Conservation (phyloP, 2,113 vertebrate species). For the Jaculus jaculus region DNA sequence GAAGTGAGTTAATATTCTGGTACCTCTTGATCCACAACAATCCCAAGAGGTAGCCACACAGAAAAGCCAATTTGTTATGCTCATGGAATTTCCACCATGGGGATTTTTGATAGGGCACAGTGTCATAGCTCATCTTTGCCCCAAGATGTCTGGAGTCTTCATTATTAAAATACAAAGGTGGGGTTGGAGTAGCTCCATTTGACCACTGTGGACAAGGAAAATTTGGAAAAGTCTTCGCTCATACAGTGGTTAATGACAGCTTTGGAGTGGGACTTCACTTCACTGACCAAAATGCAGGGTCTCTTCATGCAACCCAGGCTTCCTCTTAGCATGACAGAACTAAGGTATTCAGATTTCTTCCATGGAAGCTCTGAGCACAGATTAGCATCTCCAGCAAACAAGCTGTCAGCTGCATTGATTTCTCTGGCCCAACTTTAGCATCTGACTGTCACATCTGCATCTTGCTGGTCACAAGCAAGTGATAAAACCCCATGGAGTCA, state of each 20-base stretch:
- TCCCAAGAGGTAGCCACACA: not conserved
- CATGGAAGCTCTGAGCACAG: not conserved
- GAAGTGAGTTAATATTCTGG: not conserved
- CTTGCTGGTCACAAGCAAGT: not conserved
- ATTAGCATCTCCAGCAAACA: not conserved
- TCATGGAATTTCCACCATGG: not conserved
- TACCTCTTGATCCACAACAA: not conserved
- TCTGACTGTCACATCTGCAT: not conserved
- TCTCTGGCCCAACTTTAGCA: not conserved
- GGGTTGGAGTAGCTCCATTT: not conserved
- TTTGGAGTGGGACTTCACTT: not conserved
- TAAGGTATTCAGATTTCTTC: not conserved
- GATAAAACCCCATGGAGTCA: not conserved
- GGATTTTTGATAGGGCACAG: not conserved
- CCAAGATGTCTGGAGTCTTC: not conserved
- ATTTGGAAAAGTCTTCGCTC: not conserved
- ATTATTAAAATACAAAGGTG: not conserved
- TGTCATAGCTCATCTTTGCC: not conserved
- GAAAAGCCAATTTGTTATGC: not conserved
- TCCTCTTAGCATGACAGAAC: not conserved
- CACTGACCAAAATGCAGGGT: not conserved
- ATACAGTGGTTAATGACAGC: not conserved
- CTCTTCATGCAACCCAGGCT: not conserved
- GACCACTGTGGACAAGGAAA: not conserved
- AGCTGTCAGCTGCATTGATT: not conserved